Evolutionary conservation across 2,888 invertebrate species (phyloP), one percentile per base, ranked within the genome.

Genomic region (Drosophila stalkeri): DNA sequence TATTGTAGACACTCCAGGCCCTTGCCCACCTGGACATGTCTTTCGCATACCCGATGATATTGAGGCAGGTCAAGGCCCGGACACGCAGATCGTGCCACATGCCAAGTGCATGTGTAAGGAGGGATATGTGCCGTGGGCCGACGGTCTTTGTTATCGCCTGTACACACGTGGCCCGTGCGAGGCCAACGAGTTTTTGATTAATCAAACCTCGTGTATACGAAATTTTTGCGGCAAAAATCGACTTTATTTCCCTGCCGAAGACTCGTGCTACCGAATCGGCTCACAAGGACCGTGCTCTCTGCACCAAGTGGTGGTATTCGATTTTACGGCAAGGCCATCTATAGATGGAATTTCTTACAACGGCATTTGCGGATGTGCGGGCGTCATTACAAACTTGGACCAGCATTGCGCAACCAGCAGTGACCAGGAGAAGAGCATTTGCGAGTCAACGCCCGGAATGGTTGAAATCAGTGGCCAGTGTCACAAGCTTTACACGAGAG

Each of bases 331-430:
- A 0, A 93, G 96, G 2, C 96, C 97, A 0, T 96, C 97, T 0
- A 90, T 97, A 2, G 97, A 97, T 86, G 97, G 97, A 0, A 94
- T 97, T 51, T 96, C 97, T 54, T 97, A 97, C 91, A 96, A 97
- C 82, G 97, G 97, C 0, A 95, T 96, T 55, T 97, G 97, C 85
- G 96, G 96, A 11, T 97, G 97, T 88, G 94, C 94, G 0, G 94
- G 92, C 1, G 91, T 93, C 16, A 90, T 93, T 4, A 93, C 84
- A 56, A 92, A 92, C 70, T 84, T 93, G 47, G 92, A 93, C 68
- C 93, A 93, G 68, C 90, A 92, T 64, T 93, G 93, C 72, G 80
- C 87, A 0, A 31, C 68, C 7, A 76, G 55, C 16, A 64, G 39
- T 9, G 78, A 79, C 27, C 62, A 77, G 57, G 80, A 79, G 78